Evolutionary conservation across 37 sponge, comb jelly and placozoan genomes (phyloP).

Genomic region (Beroe ovata): DNA sequence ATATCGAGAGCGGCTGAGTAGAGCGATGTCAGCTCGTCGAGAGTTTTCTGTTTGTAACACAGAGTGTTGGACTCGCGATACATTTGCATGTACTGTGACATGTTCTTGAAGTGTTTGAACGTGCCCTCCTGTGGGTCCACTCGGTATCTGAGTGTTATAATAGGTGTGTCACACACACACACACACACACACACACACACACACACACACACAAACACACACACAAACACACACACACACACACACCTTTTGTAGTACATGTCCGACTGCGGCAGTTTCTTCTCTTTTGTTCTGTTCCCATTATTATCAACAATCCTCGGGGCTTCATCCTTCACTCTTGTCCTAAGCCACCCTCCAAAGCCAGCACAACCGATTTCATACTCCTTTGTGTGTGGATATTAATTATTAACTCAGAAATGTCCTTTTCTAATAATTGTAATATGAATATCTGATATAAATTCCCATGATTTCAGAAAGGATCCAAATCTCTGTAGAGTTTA

Average conservation of each 20-base stretch:
- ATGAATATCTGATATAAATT: no score
- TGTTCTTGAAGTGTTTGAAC: conserved; percentile 50
- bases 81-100: conserved; percentile 43
- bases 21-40: conserved; percentile 14
- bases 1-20: conserved; percentile 40
- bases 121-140: conserved; percentile 63
- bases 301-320: no score
- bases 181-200: no score
- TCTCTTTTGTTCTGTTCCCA: neutral
- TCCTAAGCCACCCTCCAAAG: neutral
- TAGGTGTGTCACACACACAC: no score
- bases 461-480: no score
- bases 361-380: neutral
- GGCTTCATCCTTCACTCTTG: neutral
- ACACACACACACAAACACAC: no score
- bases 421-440: no score
- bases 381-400: no score
- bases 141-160: conserved; percentile 13
- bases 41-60: conserved; percentile 63
- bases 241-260: neutral
- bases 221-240: no score
- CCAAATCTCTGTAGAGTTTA: no score
- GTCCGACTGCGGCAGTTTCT: neutral
- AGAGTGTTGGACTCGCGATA: conserved; percentile 48
- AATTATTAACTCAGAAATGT: no score